Base-by-base conservation (phyloP, 2,888 invertebrate species). In the Caenorhabditis drosophilae region DNA sequence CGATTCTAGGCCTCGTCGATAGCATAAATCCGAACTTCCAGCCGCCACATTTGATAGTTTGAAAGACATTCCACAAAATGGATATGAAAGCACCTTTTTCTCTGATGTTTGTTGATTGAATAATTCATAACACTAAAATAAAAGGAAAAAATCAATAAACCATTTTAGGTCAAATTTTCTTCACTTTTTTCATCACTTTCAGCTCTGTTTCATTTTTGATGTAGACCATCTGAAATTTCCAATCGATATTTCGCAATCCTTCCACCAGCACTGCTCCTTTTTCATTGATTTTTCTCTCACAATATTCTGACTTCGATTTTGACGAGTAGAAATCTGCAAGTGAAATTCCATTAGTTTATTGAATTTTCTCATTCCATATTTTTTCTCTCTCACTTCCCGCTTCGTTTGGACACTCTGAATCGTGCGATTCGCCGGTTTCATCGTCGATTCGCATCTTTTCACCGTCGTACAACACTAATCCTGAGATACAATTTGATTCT, bases 241-340 rank as follows among this genome's bases (percentile, higher is more conserved):
- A 79, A 42, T 75, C 67, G 12, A 72, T 51, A 23, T 73, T 68
- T 34, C 64, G 63, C 40, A 84, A 27, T 88, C 83, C 63, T 86
- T 85, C 46, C 3, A 59, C 54, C 11, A 58, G 23, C 20, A 78
- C 36, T n/a, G 80, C 75, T 3, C 63, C 71, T n/a, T 64, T 50
- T 26, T 46, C 35, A 44, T 79, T 79, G 9, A 55, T 20, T 1
- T 31, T 40, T 31, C 42, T 12, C 12, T 11, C 16, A 18, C 38
- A 31, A 36, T 36, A 36, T n/a, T n/a, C 36, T 9, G n/a, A n/a
- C n/a, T n/a, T 31, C 20, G 40, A 18, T 40, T 11, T 40, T 40
- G n/a, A n/a, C n/a, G n/a, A 25, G 52, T 70, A 70, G 20, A 53
- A 63, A 40, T 60, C 70, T 70, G 25, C 22, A 63, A 46, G 12